Percentiles rank a stretch among this genome's conserved stretches.
Evolutionary conservation across 2,888 invertebrate species (phyloP).

Genomic region (Sphaeridia pumilis): DNA sequence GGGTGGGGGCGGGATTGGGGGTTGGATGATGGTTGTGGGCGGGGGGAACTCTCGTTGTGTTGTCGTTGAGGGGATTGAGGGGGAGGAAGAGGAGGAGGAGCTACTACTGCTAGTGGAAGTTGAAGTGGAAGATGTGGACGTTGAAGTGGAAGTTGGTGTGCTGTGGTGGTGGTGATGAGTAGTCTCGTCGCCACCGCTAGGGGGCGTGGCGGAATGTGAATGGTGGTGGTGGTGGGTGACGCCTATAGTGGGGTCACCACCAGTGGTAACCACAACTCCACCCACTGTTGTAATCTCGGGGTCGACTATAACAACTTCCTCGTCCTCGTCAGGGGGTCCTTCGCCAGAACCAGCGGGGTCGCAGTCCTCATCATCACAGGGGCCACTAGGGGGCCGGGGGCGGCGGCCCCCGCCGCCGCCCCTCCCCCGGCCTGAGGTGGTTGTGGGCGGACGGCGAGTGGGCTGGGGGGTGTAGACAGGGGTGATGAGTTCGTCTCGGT

Average conservation of each 20-base stretch:
- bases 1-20: constrained; percentile 26
- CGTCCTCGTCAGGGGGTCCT: background rate
- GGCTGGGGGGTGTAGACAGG: constrained; percentile 66
- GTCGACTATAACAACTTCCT: constrained; percentile 55
- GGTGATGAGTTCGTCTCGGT: constrained; percentile 66
- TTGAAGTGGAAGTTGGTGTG: constrained; percentile 14
- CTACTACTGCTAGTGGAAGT: constrained; percentile 33
- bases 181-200: background rate
- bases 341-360: constrained; percentile 42
- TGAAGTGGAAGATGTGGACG: constrained; percentile 17
- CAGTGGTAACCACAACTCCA: constrained; percentile 23
- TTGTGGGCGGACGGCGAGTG: constrained; percentile 53
- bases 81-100: constrained; percentile 16
- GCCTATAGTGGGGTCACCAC: constrained; percentile 15
- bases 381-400: constrained; percentile 36
- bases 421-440: constrained; percentile 15
- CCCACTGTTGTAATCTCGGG: constrained; percentile 26
- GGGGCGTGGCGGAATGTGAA: too few species aligned
- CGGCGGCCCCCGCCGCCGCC: constrained; percentile 1
- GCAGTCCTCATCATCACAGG: constrained; percentile 64
- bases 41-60: too few species aligned
- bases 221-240: too few species aligned
- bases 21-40: constrained; percentile 34
- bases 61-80: constrained; percentile 27
- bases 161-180: constrained; percentile 10